These are phyloP conservation scores for Spicauda simplicius DNA, from an alignment of 2,888 invertebrate genomes.

Conservation along the genomic window DNA sequence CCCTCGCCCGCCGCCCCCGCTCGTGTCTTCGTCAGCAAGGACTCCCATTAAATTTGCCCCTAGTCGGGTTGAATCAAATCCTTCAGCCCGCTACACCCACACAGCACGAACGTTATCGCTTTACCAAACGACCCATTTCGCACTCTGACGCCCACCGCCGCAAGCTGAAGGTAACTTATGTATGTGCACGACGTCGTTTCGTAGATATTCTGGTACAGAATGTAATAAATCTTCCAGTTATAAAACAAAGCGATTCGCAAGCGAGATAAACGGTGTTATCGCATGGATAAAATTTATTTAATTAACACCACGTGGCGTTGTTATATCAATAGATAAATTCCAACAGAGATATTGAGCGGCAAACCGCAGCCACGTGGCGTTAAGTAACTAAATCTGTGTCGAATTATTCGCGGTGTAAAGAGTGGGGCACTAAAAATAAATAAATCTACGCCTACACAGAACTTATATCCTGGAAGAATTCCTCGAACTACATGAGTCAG, in stretches of 20 bases:
- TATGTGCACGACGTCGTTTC: conserved; percentile 1
- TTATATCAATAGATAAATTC: no score
- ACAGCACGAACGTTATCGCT: conserved; percentile 56
- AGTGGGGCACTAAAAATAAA: conserved; percentile 9
- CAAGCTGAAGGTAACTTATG: conserved; percentile 8
- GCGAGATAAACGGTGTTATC: no score
- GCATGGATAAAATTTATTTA: no score
- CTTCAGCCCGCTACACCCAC: conserved; percentile 69
- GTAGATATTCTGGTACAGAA: not conserved
- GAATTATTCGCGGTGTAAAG: conserved; percentile 14
- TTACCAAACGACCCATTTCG: conserved; percentile 46
- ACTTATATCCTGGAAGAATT: conserved; percentile 6
- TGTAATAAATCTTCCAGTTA: not conserved
- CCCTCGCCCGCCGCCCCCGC: conserved; percentile 50
- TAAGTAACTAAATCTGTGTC: conserved; percentile 14
- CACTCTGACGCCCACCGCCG: conserved; percentile 46
- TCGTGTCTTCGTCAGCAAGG: conserved; percentile 73
- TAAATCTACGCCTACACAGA: not conserved
- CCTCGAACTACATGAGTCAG: conserved; percentile 13
- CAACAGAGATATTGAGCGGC: conserved; percentile 3
- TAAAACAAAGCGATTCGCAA: not conserved
- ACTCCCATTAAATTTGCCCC: conserved; percentile 72
- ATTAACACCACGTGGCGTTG: no score
- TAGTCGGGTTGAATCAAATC: conserved; percentile 64
- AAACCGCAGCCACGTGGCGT: conserved; percentile 11